Evolutionary conservation across 2,113 vertebrate species (phyloP), one percentile per base, ranked within the genome.

Genomic region (Camelus dromedarius): DNA sequence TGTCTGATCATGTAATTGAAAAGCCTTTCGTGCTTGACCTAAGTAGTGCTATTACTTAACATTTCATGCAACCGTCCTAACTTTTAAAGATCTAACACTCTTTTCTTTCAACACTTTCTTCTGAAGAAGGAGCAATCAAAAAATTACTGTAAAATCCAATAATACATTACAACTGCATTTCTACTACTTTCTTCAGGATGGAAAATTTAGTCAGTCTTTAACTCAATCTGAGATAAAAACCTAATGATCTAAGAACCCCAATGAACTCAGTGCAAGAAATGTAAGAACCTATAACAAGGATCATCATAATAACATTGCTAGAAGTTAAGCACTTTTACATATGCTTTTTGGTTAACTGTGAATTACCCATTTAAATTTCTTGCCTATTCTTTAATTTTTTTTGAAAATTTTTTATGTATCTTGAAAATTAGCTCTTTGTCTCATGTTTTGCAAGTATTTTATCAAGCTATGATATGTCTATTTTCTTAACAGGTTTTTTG

Each of bases 91-190:
- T 67, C 70, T 38, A 89, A 48, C 20, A 80, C 28, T 30, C 16
- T 76, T 64, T 82, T 82, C 67, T 81, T 92, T 85, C 56, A 75
- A 93, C 10, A 91, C 52, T 50, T 91, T 69, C 28, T 54, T 95
- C 38, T 84, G 24, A 35, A 88, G 46, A 93, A 84, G 75, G 22
- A 84, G 30, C 50, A 79, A 42, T 79, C 54, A 79, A 79, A 70
- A 93, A 96, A 89, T n/a, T 80, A 62, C 7, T 85, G 3, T 84
- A 96, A 89, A 89, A 89, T n/a, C 22, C 84, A 94, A 87, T 58
- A 80, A 58, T 54, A 32, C 42, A 80, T 8, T 67, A 32, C 32
- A 81, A 81, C 24, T 56, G 32, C 26, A 52, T 75, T 75, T 75
- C 35, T 89, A 66, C n/a, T 76, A 38, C 26, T 54, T 90, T 91